Evolutionary conservation across 2,113 vertebrate species (phyloP), one percentile per base, ranked within the genome.

Genomic region (Oophaga pumilio): DNA sequence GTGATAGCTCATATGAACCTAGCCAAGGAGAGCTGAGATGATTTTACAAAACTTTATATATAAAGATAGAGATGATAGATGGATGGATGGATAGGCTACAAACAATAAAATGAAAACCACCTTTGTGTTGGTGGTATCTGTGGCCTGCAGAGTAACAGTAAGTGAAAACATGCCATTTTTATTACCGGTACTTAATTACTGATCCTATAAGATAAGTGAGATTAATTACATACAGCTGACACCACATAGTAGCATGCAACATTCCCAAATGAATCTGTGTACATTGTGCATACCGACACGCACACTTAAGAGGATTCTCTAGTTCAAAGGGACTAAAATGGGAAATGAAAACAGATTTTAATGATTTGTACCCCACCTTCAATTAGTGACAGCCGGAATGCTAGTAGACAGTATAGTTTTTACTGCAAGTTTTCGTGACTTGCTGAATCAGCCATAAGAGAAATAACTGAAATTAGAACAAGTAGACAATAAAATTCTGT

Each of bases 311-410:
- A 87, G 24, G 18, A 12, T 50, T 78, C 8, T 53, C 59, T 18
- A 18, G 8, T 24, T 62, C 14, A 78, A 78, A 60, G 28, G 86
- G 15, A 71, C 64, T 77, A 64, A 20, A 33, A 86, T 22, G 64
- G 81, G 59, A 81, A 78, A 43, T 73, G 26, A 71, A 87, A 82
- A 87, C 33, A 26, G 12, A 66, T 22, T 28, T 73, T 20, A 5
- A 74, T 82, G 26, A 60, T 26, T 69, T 57, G 68, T 5, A 18
- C 18, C 17, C 15, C 64, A 68, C 15, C 43, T 69, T 24, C 26
- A 60, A 50, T 68, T 78, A 66, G 18, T 17, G 22, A 57, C 24
- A 28, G 76, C 18, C 69, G 11, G 52, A 80, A 52, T 52, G 2
- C 14, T 3, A 14, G 6, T 2, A 49, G 33, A 49, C 3, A 43